Evolutionary conservation across 2,888 invertebrate genomes (phyloP), one percentile per base, ranked within the genome.

Genomic region (Xylocampa areola): DNA sequence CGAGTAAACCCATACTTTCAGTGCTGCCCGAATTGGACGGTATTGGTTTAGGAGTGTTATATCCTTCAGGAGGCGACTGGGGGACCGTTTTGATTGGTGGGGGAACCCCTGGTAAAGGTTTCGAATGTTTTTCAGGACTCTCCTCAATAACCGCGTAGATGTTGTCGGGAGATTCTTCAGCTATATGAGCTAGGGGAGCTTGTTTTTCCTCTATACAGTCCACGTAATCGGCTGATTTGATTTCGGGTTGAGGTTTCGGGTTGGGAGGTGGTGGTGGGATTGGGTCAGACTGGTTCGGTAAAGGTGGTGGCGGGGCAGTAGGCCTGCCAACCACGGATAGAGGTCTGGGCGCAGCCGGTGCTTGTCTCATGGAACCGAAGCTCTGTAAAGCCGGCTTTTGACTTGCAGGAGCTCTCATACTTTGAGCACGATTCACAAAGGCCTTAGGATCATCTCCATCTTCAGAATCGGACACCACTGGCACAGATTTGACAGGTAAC

Each of bases 131-230:
- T 1, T 95, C 93, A 0, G 96, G 96, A 27, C 95, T 95, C 82
- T 98, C 98, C 80, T 98, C 97, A 43, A 98, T 98, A 0, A 97
- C 97, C 0, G 97, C 97, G 82, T 98, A 98, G 64, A 98, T 98
- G 78, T 97, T 97, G 79, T 97, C 97, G 10, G 94, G 86, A 0
- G 95, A 95, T 75, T 94, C 95, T 74, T 96, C 96, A 59, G 95
- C 94, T 41, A 96, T 96, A 68, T 96, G 95, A 0, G 95, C 94
- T 58, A 96, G 80, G 0, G 96, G 94, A 0, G 94, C 93, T 19
- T 95, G 94, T 36, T 94, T 94, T 62, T 96, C 95, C 72, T 96
- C 96, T 53, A 96, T 94, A 79, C 97, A 97, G 81, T 97, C 97
- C 37, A 97, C 97, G 80, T 97, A 97, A 55, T 96, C 96, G 23